Evolutionary conservation across 1,140 invertebrate species (phyloP).

Genomic region (Hydropsyche tenuis): DNA sequence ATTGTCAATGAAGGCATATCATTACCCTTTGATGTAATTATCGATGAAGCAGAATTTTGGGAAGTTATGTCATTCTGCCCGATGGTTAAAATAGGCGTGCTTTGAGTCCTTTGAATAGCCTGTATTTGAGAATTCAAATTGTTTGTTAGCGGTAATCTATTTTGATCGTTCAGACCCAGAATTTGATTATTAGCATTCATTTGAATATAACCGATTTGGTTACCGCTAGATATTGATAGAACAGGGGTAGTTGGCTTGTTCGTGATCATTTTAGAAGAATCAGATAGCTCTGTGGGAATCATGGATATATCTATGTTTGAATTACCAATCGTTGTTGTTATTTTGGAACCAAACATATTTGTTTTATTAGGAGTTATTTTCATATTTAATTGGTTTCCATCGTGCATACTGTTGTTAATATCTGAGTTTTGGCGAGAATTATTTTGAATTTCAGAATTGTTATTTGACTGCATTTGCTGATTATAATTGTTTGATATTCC

Average conservation of each 20-base stretch:
- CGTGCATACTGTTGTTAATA: slow-evolving; percentile 29
- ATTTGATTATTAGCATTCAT: slow-evolving; percentile 60
- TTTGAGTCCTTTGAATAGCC: slow-evolving; percentile 37
- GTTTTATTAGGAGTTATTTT: slow-evolving; percentile 12
- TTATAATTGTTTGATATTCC: slow-evolving; percentile 20
- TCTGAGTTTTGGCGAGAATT: slow-evolving; percentile 34
- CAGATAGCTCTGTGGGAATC: slow-evolving; percentile 19
- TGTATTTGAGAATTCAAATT: slow-evolving; percentile 37
- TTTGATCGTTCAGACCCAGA: slow-evolving; percentile 60
- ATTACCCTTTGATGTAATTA: slow-evolving; percentile 34
- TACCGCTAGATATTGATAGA: slow-evolving; percentile 58
- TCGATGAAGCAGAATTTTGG: slow-evolving; percentile 24
- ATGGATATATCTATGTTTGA: slow-evolving; percentile 35
- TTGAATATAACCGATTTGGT: slow-evolving; percentile 60
- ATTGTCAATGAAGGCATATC: slow-evolving; percentile 37
- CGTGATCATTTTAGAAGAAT: slow-evolving; percentile 43
- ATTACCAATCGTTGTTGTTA: slow-evolving; percentile 32
- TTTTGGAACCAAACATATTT: slow-evolving; percentile 40
- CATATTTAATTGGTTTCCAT: slow-evolving; percentile 17
- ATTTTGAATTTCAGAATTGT: neutral
- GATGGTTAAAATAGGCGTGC: slow-evolving; percentile 42
- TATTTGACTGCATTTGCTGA: slow-evolving; percentile 28
- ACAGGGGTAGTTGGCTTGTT: slow-evolving; percentile 57
- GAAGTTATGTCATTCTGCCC: slow-evolving; percentile 41
- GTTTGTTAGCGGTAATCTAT: slow-evolving; percentile 49